phyloP scores from a whole-genome alignment of 1,140 invertebrate species.

The Hylaeus volcanicus region DNA sequence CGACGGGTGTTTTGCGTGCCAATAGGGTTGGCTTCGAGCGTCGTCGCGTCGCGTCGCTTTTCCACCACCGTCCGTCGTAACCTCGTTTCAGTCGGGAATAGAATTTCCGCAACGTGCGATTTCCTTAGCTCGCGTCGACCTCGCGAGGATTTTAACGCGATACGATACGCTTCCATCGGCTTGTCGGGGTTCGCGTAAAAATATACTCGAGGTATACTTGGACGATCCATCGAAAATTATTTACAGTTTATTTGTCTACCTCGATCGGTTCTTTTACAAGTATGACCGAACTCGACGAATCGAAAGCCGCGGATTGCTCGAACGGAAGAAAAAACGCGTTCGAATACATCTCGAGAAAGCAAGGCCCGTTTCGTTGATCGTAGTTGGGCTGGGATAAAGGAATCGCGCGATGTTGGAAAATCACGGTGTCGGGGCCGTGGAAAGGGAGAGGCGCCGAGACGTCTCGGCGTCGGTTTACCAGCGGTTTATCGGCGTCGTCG shows the following conservation, averaged over 20 bases:
- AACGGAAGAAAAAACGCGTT: conserved; percentile 23
- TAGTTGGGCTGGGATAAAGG: conserved; percentile 46
- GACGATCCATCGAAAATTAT: too few species aligned
- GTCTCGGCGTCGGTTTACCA: conserved; percentile 70
- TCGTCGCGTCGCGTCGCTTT: conserved; percentile 5
- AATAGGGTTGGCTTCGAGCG: neutral
- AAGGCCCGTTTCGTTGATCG: conserved; percentile 38
- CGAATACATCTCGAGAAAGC: neutral
- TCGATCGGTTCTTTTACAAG: neutral
- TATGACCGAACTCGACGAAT: conserved; percentile 2
- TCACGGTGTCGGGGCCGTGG: conserved; percentile 42
- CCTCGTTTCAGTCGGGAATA: conserved; percentile 1
- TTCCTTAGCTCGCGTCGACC: too few species aligned
- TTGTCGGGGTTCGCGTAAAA: neutral
- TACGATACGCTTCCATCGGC: neutral
- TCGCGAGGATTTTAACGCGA: neutral
- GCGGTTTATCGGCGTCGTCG: conserved; percentile 63
- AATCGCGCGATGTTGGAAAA: conserved; percentile 67
- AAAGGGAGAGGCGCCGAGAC: conserved; percentile 67
- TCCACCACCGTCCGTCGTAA: neutral
- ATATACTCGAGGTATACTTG: neutral
- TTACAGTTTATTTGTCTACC: too few species aligned
- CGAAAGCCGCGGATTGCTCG: too few species aligned
- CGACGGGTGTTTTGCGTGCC: neutral
- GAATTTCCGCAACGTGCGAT: neutral